These are phyloP conservation scores for Epirrhoe alternata DNA, from an alignment of 2,888 invertebrate genomes.

Conservation along the genomic window DNA sequence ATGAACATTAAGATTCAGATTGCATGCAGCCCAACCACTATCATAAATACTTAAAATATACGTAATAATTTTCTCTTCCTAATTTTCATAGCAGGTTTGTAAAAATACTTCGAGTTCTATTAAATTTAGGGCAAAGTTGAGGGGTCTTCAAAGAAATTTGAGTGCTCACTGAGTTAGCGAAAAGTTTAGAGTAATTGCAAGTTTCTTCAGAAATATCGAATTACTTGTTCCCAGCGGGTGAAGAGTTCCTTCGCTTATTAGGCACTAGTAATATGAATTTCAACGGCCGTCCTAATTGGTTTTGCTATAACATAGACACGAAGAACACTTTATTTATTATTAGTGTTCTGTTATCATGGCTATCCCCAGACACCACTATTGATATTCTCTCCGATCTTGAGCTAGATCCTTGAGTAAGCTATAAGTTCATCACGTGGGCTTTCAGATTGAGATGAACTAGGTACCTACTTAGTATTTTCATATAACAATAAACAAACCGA, in stretches of 20 bases:
- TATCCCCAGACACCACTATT: neutral
- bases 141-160: conserved; percentile 31
- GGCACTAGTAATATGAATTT: neutral
- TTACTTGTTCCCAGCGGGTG: conserved; percentile 16
- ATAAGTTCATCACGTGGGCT: too few relatives aligned
- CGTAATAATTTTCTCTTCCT: conserved; percentile 16
- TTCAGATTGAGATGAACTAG: too few relatives aligned
- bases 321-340: neutral
- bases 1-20: neutral
- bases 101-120: conserved; percentile 32
- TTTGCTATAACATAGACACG: neutral
- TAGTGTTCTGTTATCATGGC: neutral
- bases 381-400: too few relatives aligned
- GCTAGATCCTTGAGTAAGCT: too few relatives aligned
- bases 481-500: too few relatives aligned
- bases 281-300: neutral
- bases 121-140: conserved; percentile 26
- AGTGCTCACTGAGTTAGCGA: conserved; percentile 26
- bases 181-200: conserved; percentile 33
- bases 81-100: conserved; percentile 22
- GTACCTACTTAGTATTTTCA: too few relatives aligned
- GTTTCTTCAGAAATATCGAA: conserved; percentile 25
- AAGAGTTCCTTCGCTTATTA: conserved; percentile 9
- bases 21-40: neutral
- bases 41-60: too few relatives aligned